Evolutionary conservation across 1,140 invertebrate species (phyloP), one percentile per base, ranked within the genome.

Genomic region (Babylonia areolata): DNA sequence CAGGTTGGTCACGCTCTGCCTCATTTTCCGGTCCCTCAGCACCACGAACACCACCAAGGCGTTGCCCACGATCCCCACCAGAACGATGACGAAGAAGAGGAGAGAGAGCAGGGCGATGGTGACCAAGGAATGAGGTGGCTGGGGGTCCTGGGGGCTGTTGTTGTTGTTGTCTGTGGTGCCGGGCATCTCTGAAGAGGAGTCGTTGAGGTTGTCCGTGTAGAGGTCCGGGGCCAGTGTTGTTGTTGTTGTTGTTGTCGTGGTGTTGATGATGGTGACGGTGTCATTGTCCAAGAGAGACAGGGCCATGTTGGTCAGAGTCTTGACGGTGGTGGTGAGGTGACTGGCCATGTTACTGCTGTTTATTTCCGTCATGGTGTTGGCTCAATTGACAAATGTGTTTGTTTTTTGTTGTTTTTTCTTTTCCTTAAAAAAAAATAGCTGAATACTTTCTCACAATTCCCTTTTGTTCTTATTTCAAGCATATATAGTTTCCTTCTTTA

Each of bases 1-100:
- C 23, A 95, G 86, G 84, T 95, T 95, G 23, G 93, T 95, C n/a
- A 93, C 91, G 0, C 92, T 93, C 39, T 89, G 89, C 73, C 94
- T 80, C 94, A 95, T 95, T 46, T 92, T 91, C 28, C 88, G 87
- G 90, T 95, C 93, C 6, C 87, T 87, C 0, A 95, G 75, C 23
- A 95, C 91, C 0, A 94, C 93, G 77, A 90, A 92, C 11, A 94
- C 93, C 12, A 95, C 94, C 54, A 94, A 82, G 39, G 91, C 81
- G 87, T 95, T 95, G 1, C 94, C 94, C 1, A 93, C 46, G 31
- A 93, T 83, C 31, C 93, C 93, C 15, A 93, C 81, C 1, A 90
- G 28, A 40, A 90, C 90, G 51, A 94, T 92, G 35, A 90, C 54
- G 64, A 80, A 90, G 85, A 93, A 93, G 20, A 93, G 58, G 15